phyloP scores from a whole-genome alignment of 2,888 invertebrate genomes.

The Falcaria lacertinaria region DNA sequence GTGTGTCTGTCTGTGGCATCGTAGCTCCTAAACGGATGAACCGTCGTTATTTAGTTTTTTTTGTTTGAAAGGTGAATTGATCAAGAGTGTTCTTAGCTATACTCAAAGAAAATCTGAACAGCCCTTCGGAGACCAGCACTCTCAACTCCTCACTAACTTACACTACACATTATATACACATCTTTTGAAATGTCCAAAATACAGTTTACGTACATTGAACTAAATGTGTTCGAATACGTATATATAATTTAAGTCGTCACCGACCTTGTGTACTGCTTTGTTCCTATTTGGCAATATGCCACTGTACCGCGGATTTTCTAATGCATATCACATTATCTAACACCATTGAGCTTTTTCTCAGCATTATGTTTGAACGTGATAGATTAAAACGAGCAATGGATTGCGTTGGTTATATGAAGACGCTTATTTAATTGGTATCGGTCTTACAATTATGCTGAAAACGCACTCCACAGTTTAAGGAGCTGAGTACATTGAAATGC shows the following conservation, averaged over 20 bases:
- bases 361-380: background rate
- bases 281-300: conserved; percentile 61
- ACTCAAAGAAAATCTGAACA: no score
- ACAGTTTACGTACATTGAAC: background rate
- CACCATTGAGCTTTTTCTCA: conserved; percentile 16
- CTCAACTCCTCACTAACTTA: no score
- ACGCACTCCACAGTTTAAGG: conserved; percentile 23
- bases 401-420: conserved; percentile 6
- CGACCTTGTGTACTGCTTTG: conserved; percentile 40
- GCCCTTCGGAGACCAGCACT: no score
- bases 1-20: no score
- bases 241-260: conserved; percentile 12
- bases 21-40: no score
- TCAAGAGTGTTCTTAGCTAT: no score
- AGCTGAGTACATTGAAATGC: conserved; percentile 9
- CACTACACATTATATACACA: no score
- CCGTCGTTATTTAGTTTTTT: no score
- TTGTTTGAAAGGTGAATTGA: no score
- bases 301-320: conserved; percentile 16
- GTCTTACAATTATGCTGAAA: conserved; percentile 17
- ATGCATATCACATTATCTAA: conserved; percentile 2
- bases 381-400: background rate
- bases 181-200: background rate
- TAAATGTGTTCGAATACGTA: background rate
- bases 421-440: conserved; percentile 19